Evolutionary conservation across 2,888 invertebrate species (phyloP).

Genomic region (Mesopsocus fuscifrons): DNA sequence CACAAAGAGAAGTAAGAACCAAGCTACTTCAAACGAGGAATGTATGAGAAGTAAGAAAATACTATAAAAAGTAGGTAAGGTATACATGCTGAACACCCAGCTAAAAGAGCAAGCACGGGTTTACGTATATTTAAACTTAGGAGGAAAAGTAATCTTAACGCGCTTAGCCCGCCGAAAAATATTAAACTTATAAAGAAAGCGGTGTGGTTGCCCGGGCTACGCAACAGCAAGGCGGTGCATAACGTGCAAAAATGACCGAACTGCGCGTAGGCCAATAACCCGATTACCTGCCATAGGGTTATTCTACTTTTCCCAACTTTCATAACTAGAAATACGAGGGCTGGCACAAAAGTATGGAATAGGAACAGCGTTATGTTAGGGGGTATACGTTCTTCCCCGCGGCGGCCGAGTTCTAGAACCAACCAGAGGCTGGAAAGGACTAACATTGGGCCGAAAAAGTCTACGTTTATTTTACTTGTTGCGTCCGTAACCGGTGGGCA

Average conservation of each 20-base stretch:
- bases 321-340: slow-evolving; percentile 22
- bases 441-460: too few relatives aligned
- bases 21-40: too few relatives aligned
- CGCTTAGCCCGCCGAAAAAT: slow-evolving; percentile 28
- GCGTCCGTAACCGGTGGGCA: too few relatives aligned
- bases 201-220: slow-evolving; percentile 25
- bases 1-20: too few relatives aligned
- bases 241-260: slow-evolving; percentile 30
- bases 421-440: too few relatives aligned
- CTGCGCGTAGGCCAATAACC: slow-evolving; percentile 28
- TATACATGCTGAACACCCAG: slow-evolving; percentile 27
- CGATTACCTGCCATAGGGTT: slow-evolving; percentile 24
- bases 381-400: too few relatives aligned
- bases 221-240: slow-evolving; percentile 24
- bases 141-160: slow-evolving; percentile 27
- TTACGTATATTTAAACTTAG: slow-evolving; percentile 27
- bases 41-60: slow-evolving; percentile 30
- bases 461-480: too few relatives aligned
- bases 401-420: too few relatives aligned
- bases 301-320: slow-evolving; percentile 23
- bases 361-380: too few relatives aligned
- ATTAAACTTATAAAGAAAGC: slow-evolving; percentile 28
- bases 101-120: slow-evolving; percentile 28
- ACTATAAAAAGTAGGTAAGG: slow-evolving; percentile 29
- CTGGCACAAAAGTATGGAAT: too few relatives aligned